Conservation (phyloP, 2,113 vertebrate genomes). For the Myrmophylax atrothorax region DNA sequence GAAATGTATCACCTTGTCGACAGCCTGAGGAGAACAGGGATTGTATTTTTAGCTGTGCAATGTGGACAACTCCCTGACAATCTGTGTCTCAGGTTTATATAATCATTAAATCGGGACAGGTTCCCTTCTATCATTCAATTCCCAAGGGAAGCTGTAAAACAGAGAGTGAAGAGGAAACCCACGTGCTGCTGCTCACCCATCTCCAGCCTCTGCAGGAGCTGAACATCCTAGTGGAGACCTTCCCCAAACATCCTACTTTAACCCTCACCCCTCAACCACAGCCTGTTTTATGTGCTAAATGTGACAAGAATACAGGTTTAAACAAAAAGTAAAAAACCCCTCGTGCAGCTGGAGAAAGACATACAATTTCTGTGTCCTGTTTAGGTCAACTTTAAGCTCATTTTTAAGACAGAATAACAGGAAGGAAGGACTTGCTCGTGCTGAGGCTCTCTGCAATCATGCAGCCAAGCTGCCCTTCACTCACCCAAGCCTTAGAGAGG, state of each 20-base stretch:
- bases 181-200: neutral
- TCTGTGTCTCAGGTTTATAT: neutral
- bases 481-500: neutral
- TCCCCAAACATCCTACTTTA: neutral
- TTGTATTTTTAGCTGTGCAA: neutral
- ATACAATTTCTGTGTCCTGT: accelerated
- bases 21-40: neutral
- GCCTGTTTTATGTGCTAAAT: accelerated
- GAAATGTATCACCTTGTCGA: neutral
- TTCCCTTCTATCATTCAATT: neutral
- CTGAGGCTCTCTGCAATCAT: neutral
- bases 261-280: neutral
- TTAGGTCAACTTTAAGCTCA: neutral
- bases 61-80: neutral
- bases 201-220: accelerated
- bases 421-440: neutral
- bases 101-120: neutral
- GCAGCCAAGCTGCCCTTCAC: neutral
- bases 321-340: neutral
- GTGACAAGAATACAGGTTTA: accelerated
- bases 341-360: accelerated
- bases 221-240: neutral
- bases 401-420: neutral
- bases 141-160: neutral
- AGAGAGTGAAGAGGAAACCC: neutral